These are phyloP conservation scores for Aldrovandia affinis DNA, from an alignment of 2,797 vertebrate genomes.

Conservation along the genomic window DNA sequence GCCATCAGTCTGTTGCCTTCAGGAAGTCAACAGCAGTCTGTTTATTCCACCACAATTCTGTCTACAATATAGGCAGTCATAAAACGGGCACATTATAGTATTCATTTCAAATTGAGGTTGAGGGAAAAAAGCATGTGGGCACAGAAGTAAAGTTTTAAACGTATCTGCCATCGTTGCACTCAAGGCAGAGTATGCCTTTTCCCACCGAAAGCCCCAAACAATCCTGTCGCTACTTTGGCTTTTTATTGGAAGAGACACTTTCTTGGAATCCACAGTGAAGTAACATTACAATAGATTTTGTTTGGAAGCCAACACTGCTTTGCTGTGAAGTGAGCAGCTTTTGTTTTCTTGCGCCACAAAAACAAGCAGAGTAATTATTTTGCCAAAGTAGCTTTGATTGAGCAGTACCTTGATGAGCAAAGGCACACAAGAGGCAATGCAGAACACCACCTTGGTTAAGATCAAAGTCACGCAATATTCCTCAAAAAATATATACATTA, in stretches of 20 bases:
- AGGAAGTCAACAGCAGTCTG: slow-evolving; percentile 23
- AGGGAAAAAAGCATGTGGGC: slow-evolving; percentile 38
- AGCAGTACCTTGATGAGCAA: background rate
- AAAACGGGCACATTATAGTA: slow-evolving; percentile 35
- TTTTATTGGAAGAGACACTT: slow-evolving; percentile 51
- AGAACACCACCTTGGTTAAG: background rate
- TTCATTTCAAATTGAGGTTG: slow-evolving; percentile 34
- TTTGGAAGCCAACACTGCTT: slow-evolving; percentile 42
- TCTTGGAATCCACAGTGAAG: slow-evolving; percentile 43
- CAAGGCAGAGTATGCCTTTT: slow-evolving; percentile 35
- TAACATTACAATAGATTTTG: slow-evolving; percentile 51
- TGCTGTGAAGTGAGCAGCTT: slow-evolving; percentile 23
- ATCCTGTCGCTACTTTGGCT: slow-evolving; percentile 30
- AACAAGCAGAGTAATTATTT: background rate
- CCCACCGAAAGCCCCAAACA: slow-evolving; percentile 42
- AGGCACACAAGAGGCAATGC: background rate
- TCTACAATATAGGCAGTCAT: slow-evolving; percentile 39
- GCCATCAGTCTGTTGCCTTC: background rate
- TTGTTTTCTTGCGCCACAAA: background rate
- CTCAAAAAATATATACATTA: slow-evolving; percentile 1
- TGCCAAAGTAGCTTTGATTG: background rate
- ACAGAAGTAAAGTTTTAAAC: slow-evolving; percentile 33
- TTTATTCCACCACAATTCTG: slow-evolving; percentile 23
- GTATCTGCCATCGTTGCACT: slow-evolving; percentile 41
- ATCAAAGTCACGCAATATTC: background rate